Base-by-base conservation (phyloP, 2,888 invertebrate genomes). In the Melanargia galathea region DNA sequence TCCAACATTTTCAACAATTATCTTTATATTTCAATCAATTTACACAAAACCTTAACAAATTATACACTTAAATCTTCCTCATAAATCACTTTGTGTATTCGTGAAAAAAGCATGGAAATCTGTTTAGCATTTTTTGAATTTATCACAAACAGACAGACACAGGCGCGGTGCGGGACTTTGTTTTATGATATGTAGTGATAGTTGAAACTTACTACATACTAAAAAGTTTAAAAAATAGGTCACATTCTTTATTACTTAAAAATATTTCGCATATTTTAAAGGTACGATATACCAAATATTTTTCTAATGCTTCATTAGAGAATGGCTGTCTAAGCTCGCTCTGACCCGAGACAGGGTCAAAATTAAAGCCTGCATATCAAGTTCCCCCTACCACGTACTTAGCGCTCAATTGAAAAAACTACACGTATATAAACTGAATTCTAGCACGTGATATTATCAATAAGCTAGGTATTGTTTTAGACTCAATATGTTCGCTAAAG, bases 401-500 rank as follows among this genome's bases (percentile, higher is more conserved):
- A 38, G 13, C 13, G 30, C 6, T 30, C 30, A 30, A 3, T 6
- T 30, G 30, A 30, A 26, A 26, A 30, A 7, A 30, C 26, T 59
- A 20, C 40, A 57, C 24, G 56, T 64, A 87, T 88, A 87, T 75
- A 88, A 84, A 79, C 74, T 54, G 26, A 59, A 40, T 55, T 58
- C 22, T 46, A 22, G 35, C 4, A 10, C 16, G 52, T 4, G 38
- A 48, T 35, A 54, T 64, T 62, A 62, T 64, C 62, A 64, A 62
- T 54, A 48, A 58, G 2, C 10, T 16, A 58, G 2, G 6, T 16
- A 58, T 58, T 57, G 57, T 54, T 51, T 73, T 73, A 75, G 71
- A 77, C 69, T 77, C 63, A 82, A 86, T 61, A 86, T 88, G 87
- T 86, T 83, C 83, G 79, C 80, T 68, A 86, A 86, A 84, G 88